Base-by-base conservation (phyloP, 2,797 vertebrate species). In the Trachops cirrhosus region DNA sequence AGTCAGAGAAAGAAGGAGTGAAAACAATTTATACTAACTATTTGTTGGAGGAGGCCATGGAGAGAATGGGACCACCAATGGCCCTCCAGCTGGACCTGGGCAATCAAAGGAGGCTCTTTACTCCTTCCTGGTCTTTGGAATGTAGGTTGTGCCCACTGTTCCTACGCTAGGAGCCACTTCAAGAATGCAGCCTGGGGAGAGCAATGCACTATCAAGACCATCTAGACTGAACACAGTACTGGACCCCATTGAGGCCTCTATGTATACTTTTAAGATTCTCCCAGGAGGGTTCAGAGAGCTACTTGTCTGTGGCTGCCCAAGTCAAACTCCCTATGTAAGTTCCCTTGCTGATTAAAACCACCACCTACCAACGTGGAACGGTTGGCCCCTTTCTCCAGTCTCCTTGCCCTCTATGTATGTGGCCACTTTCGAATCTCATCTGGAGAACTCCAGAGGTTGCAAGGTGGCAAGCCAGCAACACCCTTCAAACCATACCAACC, bases 401-500 rank as follows among this genome's bases (percentile, higher is more conserved):
- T 89, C 39, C 48, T 39, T 19, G n/a, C 15, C 48, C 70, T 54
- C 1, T 2, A 21, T 32, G n/a, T 24, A 18, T 7, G 15, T 32
- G 34, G 26, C 26, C 29, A 8, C 11, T 52, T 92, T 68, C 24
- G 11, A 54, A 88, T 34, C 64, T 46, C 24, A 93, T 24, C 24
- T 3, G 8, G 32, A 19, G 24, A 75, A 39, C 59, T 18, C 70
- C 68, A 19, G 9, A 67, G 22, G 37, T 54, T 54, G 46, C 37
- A 41, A 54, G 50, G 44, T 44, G 41, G 54, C 37, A 44, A 57
- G 52, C 37, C 86, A 83, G 21, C 16, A 75, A 52, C 11, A 54
- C 26, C 46, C 22, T 94, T 74, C 86, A 93, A 94, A 50, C 86
- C 48, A 54, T 2, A 82, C 14, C 37, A 68, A 21, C 37, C 74